These are phyloP conservation scores for Heteromurus nitidus DNA, from an alignment of 2,888 invertebrate genomes.

Conservation along the genomic window DNA sequence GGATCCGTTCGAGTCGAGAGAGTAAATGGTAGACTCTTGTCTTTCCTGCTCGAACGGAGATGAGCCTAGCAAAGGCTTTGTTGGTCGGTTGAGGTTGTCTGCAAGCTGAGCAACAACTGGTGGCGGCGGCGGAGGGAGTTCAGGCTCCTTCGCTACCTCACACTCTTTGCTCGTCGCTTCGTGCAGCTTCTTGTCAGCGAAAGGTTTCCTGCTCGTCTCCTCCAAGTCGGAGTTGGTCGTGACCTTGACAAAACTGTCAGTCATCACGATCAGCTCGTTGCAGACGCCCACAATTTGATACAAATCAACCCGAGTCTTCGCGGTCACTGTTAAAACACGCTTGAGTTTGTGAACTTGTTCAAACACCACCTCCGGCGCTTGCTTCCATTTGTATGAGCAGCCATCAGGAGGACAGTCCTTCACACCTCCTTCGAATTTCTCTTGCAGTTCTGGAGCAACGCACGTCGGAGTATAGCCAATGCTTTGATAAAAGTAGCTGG, in stretches of 20 bases:
- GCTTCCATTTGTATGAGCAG: neutral
- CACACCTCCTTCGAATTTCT: neutral
- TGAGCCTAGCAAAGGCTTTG: neutral
- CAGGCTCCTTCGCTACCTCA: neutral
- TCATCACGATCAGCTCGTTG: slow-evolving; percentile 1
- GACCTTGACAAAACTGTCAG: slow-evolving; percentile 8
- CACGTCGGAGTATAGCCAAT: slow-evolving; percentile 27
- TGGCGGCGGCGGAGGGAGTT: neutral
- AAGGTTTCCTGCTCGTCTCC: neutral
- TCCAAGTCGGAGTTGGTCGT: neutral
- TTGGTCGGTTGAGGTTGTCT: neutral
- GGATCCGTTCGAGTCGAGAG: neutral
- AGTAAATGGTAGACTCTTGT: neutral
- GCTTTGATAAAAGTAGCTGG: slow-evolving; percentile 19
- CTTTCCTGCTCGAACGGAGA: neutral
- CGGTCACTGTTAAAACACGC: neutral
- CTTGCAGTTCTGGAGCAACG: neutral
- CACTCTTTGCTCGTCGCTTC: neutral
- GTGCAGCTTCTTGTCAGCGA: neutral
- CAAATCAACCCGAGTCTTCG: slow-evolving; percentile 24
- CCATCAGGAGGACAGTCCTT: neutral
- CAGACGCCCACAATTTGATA: slow-evolving; percentile 14
- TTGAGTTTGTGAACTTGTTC: neutral
- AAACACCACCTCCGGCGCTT: slow-evolving; percentile 5
- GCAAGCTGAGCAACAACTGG: neutral